phyloP scores from a whole-genome alignment of 2,113 vertebrate species.

The Phasianus colchicus region DNA sequence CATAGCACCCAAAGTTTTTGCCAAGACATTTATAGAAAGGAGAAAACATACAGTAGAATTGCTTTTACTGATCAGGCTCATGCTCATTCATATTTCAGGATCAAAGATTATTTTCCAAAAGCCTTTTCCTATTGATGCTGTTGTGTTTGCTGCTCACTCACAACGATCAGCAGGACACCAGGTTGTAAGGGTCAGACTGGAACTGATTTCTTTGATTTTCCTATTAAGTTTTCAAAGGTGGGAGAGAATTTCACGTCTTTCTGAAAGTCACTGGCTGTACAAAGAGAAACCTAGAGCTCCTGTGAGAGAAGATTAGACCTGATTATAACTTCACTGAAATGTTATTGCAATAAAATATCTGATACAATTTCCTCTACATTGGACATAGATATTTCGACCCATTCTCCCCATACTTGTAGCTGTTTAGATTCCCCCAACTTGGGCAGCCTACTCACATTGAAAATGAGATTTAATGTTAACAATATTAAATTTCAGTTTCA shows the following conservation, averaged over 20 bases:
- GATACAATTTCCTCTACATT: slow-evolving; percentile 13
- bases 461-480: slow-evolving; percentile 15
- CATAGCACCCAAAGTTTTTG: slow-evolving; percentile 24
- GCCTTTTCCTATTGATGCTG: slow-evolving; percentile 18
- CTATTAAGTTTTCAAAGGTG: slow-evolving; percentile 69
- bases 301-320: slow-evolving; percentile 71
- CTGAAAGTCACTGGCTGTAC: slow-evolving; percentile 51
- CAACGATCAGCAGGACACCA: slow-evolving; percentile 40
- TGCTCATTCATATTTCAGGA: slow-evolving; percentile 48
- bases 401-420: background rate
- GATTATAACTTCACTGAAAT: slow-evolving; percentile 74
- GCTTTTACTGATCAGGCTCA: background rate
- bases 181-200: slow-evolving; percentile 40
- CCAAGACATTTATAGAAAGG: slow-evolving; percentile 8
- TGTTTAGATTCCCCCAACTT: background rate
- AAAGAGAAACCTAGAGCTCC: slow-evolving; percentile 67
- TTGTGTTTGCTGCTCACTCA: slow-evolving; percentile 39
- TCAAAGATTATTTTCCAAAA: slow-evolving; percentile 49
- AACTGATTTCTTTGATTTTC: slow-evolving; percentile 67
- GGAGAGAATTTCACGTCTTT: slow-evolving; percentile 65
- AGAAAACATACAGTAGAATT: background rate
- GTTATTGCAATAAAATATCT: slow-evolving; percentile 68
- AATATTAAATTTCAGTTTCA: background rate
- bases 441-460: background rate
- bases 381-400: background rate